Base-by-base conservation (phyloP, 2,888 invertebrate genomes). In the Dendrolimus houi region DNA sequence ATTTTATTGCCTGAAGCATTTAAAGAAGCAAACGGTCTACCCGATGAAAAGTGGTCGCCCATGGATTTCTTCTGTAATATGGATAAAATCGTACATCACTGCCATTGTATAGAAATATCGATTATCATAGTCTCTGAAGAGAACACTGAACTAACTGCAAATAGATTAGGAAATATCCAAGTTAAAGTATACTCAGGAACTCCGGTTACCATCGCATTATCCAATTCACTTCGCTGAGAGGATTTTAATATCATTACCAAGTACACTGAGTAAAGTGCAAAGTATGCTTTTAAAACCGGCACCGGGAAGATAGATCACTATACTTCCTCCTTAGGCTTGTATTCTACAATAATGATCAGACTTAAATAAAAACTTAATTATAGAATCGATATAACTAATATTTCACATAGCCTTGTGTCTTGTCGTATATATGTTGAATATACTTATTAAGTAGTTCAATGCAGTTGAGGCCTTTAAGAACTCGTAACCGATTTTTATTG, bases 111-210 rank as follows among this genome's bases (percentile, higher is more conserved):
- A 55, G 55, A 52, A 54, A 52, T 2, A 17, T 17, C 41, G 53
- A 55, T 57, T 57, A 59, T 54, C 55, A 52, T 54, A 53, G 53
- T 29, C 55, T 52, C 8, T 42, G 9, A 47, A 47, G 47, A 12
- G 47, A 47, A 47, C 9, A 47, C 47, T 47, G 47, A 47, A 47
- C 47, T 47, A 47, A 47, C 47, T 47, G 12, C 9, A 47, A 47
- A 47, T 47, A 47, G 8, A 47, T 47, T 47, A 47, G 10, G 12
- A 47, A 47, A 47, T 47, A 47, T 47, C 47, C 47, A 47, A 47
- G 47, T 47, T 47, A 47, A 47, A 47, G 47, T 47, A 47, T 47
- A 47, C 47, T 47, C 47, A 47, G 47, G 47, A 47, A 47, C 47
- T 47, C 47, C 9, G 47, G 47, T 47, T 47, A 12, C 47, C 47